A percentile compares a stretch with the other conserved stretches of the same genome.
phyloP scores from a whole-genome alignment of 37 sponge, comb jelly and placozoan genomes.

The Beroe forskalii region DNA sequence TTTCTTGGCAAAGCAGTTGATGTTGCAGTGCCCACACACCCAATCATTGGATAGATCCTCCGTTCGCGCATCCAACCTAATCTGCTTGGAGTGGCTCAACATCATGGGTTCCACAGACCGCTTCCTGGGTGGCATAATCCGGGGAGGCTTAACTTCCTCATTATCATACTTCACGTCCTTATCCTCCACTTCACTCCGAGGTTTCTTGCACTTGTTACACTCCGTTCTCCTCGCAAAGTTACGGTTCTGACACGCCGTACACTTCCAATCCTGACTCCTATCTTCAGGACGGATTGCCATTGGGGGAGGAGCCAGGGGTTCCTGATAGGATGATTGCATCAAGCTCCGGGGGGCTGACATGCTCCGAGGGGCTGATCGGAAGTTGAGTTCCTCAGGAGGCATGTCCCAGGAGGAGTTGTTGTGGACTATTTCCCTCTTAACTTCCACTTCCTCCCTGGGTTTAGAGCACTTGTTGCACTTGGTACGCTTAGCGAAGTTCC shows the following conservation, averaged over 20 bases:
- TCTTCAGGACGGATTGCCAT: not conserved
- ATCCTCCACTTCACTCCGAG: conserved; percentile 22
- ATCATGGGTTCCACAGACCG: not conserved
- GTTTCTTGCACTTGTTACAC: conserved; percentile 57
- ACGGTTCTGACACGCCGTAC: conserved; percentile 4
- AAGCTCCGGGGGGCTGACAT: not conserved
- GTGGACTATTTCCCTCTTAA: not conserved
- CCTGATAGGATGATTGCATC: not conserved
- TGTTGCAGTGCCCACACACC: conserved; percentile 53
- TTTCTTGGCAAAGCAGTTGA: conserved; percentile 56
- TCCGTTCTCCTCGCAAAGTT: conserved; percentile 11
- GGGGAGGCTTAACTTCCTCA: not conserved
- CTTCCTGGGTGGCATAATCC: not conserved
- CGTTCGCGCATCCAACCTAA: not conserved
- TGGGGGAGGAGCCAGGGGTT: not conserved
- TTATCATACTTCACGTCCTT: not conserved
- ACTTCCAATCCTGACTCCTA: conserved; percentile 8
- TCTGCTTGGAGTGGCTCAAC: not conserved
- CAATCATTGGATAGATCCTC: conserved; percentile 50
- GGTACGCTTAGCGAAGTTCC: not conserved
- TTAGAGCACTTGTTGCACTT: conserved; percentile 18
- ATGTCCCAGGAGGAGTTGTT: not conserved
- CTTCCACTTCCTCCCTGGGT: not conserved
- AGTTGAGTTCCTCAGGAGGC: not conserved
- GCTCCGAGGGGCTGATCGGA: not conserved